These are phyloP conservation scores for Zaprionus ghesquierei DNA, from an alignment of 1,140 invertebrate species.

Conservation along the genomic window DNA sequence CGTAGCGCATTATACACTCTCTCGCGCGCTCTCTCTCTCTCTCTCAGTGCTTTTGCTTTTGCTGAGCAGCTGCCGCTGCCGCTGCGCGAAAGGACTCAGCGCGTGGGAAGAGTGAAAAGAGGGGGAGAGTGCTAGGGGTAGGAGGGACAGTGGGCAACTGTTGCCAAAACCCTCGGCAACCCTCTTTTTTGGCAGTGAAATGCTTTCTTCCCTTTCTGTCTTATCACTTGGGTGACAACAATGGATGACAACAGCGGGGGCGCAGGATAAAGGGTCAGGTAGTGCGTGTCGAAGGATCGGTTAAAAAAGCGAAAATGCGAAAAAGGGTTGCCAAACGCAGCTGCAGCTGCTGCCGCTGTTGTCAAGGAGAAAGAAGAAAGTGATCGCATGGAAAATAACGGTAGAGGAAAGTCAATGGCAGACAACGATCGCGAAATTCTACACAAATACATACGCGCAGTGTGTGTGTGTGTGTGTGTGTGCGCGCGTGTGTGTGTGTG, in stretches of 20 bases:
- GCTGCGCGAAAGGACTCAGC: neutral
- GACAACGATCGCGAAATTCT: neutral
- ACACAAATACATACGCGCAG: neutral
- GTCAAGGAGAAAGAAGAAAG: conserved; percentile 47
- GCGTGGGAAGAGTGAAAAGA: neutral
- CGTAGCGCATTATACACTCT: neutral
- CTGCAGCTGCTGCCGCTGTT: conserved; percentile 14
- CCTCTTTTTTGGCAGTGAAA: conserved; percentile 48
- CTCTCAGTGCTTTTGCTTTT: neutral
- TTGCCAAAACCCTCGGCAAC: conserved; percentile 14
- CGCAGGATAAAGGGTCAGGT: conserved; percentile 18
- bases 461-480: neutral
- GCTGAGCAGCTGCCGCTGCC: conserved; percentile 9
- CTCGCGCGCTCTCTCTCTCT: neutral
- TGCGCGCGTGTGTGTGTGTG: neutral
- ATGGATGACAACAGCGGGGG: neutral
- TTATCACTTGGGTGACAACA: conserved; percentile 37
- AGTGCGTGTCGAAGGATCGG: neutral
- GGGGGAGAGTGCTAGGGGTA: neutral
- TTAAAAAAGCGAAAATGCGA: neutral
- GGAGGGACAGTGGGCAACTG: neutral
- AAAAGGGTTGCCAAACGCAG: conserved; percentile 39
- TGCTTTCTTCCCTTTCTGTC: conserved; percentile 55
- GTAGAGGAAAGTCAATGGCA: conserved; percentile 17
- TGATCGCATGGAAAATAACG: conserved; percentile 48